Evolutionary conservation across 2,888 invertebrate species (phyloP), one percentile per base, ranked within the genome.

Genomic region (Oscheius sp.): DNA sequence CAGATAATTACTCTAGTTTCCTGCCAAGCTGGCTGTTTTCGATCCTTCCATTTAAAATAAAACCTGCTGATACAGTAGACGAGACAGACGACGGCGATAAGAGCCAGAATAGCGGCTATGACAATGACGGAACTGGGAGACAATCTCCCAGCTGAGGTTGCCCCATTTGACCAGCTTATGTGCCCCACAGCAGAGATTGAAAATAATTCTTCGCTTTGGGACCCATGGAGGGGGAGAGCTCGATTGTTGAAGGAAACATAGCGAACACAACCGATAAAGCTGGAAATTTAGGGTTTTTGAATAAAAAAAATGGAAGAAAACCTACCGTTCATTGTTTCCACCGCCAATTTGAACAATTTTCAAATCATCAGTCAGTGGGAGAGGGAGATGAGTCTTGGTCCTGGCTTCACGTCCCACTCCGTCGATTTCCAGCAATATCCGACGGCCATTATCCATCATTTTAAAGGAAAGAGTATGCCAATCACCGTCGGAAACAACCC

Each of bases 391-490:
- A 2, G 25, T 49, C 27, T 52, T 59, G 6, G 61, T 49, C 43
- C 70, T 74, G 49, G 77, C 75, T 70, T 81, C 81, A 55, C 79
- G 76, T 16, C 81, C 81, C 12, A 73, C 64, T 23, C 77, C 76
- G 69, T 81, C 79, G 0, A 81, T 69, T 75, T 78, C 76, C 18
- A 81, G 53, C 6, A 75, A 45, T 9, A 81, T 56, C 21, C 43
- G 61, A n/a, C 29, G 46, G 0, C 71, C 53, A 12, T 71, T 27
- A n/a, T 52, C 41, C 16, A 21, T 61, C 71, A 71, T 55, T 29
- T 61, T 45, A 18, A 71, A 46, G 18, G 9, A n/a, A 12, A 71
- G 27, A 25, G 45, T 52, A 52, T 71, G 71, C 61, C 59, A 71
- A 29, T 46, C 29, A 9, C 49, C n/a, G 27, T 71, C 71, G n/a